Percentiles rank a stretch among this genome's conserved stretches.
Conservation (phyloP, 1,140 invertebrate genomes). For the Tetramorium alpestre region DNA sequence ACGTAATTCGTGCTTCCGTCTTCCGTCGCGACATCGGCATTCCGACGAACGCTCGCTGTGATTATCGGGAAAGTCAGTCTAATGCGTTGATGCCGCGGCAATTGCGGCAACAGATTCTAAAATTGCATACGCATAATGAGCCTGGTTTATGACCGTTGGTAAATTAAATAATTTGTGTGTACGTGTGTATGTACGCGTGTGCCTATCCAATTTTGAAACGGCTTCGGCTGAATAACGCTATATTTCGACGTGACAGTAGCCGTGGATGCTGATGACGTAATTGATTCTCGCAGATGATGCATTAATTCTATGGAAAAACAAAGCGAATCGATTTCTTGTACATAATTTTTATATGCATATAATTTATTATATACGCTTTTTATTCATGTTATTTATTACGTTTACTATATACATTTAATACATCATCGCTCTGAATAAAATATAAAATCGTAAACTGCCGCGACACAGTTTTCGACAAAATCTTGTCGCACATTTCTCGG, state of each 20-base stretch:
- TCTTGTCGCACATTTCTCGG: not conserved
- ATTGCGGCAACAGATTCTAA: slow-evolving; percentile 22
- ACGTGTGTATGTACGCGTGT: not conserved
- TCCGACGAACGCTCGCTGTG: not conserved
- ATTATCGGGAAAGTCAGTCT: slow-evolving; percentile 28
- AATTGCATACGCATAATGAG: slow-evolving; percentile 34
- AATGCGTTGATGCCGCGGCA: not conserved
- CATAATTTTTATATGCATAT: not conserved
- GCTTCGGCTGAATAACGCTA: not conserved
- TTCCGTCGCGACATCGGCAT: not conserved
- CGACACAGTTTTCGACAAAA: not conserved
- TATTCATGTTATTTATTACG: no score
- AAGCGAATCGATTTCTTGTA: not conserved
- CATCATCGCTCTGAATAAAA: not conserved
- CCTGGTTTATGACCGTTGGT: not conserved
- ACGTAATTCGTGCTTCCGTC: not conserved
- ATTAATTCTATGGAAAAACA: not conserved
- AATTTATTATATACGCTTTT: not conserved
- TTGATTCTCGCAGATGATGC: slow-evolving; percentile 1
- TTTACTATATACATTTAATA: not conserved
- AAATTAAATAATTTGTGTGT: slow-evolving; percentile 48
- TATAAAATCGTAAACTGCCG: no score
- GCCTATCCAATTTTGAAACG: slow-evolving; percentile 24
- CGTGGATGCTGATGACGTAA: not conserved
- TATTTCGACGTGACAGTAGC: not conserved